These are phyloP conservation scores for Rhinichthys klamathensis DNA, from an alignment of 2,113 vertebrate genomes.

Conservation along the genomic window DNA sequence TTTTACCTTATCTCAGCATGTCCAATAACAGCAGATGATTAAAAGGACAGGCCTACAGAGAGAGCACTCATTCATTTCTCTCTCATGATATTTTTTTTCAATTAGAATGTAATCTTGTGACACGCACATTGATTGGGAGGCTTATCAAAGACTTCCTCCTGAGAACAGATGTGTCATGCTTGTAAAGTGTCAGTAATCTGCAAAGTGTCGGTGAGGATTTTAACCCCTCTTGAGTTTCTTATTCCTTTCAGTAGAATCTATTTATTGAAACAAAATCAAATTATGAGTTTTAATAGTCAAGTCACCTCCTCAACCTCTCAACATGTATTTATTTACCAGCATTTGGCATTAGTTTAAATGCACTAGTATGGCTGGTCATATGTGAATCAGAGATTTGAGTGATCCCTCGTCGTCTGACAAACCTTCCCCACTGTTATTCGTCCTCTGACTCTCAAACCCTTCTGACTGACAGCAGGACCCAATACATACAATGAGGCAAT, in stretches of 20 bases:
- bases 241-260: not conserved
- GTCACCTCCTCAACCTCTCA: not conserved
- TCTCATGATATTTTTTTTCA: not conserved
- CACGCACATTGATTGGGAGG: conserved; percentile 2
- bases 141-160: conserved; percentile 5
- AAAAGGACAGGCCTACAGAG: conserved; percentile 5
- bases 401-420: conserved; percentile 29
- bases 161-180: conserved; percentile 23
- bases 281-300: not conserved
- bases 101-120: conserved; percentile 21
- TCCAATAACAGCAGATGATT: not conserved
- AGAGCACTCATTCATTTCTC: conserved; percentile 32
- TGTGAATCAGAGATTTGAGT: conserved; percentile 21
- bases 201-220: not conserved
- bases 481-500: conserved; percentile 26
- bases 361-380: conserved; percentile 19
- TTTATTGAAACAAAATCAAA: not conserved
- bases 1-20: not conserved
- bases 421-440: not conserved
- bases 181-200: not conserved
- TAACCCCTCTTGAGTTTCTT: not conserved
- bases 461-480: conserved; percentile 12
- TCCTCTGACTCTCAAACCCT: not conserved
- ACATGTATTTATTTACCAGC: not conserved
- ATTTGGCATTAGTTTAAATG: not conserved